Evolutionary conservation across 2,888 invertebrate genomes (phyloP), one percentile per base, ranked within the genome.

Genomic region (Epinotia ramella): DNA sequence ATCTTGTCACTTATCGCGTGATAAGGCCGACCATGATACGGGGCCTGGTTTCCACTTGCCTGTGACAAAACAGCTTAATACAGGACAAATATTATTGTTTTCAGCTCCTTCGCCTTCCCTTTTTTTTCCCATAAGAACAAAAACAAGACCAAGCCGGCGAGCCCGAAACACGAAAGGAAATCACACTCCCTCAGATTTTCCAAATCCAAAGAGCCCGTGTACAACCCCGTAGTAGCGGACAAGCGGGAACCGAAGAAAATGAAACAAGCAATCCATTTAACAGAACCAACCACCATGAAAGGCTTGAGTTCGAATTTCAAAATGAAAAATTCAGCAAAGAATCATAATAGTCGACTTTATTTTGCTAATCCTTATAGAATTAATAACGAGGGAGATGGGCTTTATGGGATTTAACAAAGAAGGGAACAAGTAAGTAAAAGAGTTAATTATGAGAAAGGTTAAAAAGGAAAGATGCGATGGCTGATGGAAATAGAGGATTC

Each of bases 51-150:
- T 7, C 33, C 33, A 6, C 40, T 40, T 40, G 40, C 40, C 40
- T 40, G 1, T 40, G 1, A 40, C 40, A 40, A 40, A 40, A 40
- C 40, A 9, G 40, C 40, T 40, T 40, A 40, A 40, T 40, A 40
- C 40, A 9, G 9, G 1, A 40, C 9, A 40, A 40, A 40, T 9
- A 40, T 9, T 40, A 40, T 74, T 69, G 80, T 66, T 87, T 87
- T 69, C 84, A 92, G 91, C 74, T 77, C 84, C 1, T 83, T 87
- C 44, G 86, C 82, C n/a, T 79, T 92, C 78, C 92, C 92, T 86
- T 91, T 91, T 91, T 92, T 92, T 90, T 91, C 86, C 87, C 90
- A 79, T 90, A 86, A 87, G 18, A 87, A 87, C 81, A 77, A 81
- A 33, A 49, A 87, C 80, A 77, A 81, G 18, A 18, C 62, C 49